Conservation (phyloP, 2,888 invertebrate genomes). For the Nesidiocoris tenuis region DNA sequence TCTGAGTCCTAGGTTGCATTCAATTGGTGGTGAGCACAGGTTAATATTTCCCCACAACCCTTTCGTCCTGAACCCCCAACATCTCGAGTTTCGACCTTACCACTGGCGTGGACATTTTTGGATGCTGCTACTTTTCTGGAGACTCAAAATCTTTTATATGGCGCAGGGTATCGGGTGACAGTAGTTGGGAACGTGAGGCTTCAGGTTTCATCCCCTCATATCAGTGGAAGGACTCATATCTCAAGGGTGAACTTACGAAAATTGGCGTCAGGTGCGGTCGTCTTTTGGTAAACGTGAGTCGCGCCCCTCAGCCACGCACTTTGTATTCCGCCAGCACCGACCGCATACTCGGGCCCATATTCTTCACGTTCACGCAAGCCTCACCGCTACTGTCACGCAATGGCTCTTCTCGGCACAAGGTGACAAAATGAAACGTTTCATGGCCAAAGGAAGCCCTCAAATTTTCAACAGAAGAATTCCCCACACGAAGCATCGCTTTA, state of each 20-base stretch:
- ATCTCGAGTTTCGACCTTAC: no score
- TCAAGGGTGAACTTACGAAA: neutral
- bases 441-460: neutral
- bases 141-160: no score
- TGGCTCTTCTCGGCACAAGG: neutral
- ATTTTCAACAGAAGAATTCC: neutral
- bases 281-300: neutral
- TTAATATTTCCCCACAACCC: no score
- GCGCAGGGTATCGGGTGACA: no score
- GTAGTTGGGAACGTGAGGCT: no score
- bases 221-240: neutral
- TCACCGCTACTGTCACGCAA: neutral
- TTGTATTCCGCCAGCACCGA: neutral
- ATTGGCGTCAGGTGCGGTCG: neutral
- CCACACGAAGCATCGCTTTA: no score
- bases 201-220: neutral
- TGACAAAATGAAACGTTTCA: neutral
- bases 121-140: no score
- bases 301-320: neutral
- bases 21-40: no score
- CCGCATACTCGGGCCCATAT: neutral
- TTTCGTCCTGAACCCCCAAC: no score
- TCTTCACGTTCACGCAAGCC: neutral
- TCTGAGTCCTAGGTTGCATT: no score
- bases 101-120: no score